Percentiles rank a stretch among this genome's conserved stretches.
phyloP scores from a whole-genome alignment of 2,113 vertebrate genomes.

The Sapayoa aenigma region DNA sequence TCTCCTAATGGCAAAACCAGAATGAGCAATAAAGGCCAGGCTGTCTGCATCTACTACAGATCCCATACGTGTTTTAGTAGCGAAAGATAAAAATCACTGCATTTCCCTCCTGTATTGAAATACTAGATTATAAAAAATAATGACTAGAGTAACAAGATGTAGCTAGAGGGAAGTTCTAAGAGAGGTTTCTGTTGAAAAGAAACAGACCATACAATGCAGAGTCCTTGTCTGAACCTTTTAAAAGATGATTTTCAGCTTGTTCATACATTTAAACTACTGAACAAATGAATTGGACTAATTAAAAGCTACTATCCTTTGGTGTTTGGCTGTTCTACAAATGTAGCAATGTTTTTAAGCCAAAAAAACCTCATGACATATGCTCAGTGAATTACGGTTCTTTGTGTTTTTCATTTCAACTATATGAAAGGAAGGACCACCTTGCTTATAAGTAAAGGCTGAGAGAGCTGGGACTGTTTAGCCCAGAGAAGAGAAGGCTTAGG shows the following conservation, averaged over 20 bases:
- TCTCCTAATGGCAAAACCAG: constrained; percentile 3
- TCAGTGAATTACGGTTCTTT: not conserved
- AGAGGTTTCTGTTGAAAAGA: constrained; percentile 21
- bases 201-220: not conserved
- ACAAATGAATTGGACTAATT: constrained; percentile 32
- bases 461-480: not conserved
- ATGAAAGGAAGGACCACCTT: not conserved
- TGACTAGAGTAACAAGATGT: not conserved
- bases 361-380: not conserved
- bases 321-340: not conserved
- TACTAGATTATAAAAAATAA: constrained; percentile 48
- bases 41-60: not conserved
- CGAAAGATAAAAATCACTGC: not conserved
- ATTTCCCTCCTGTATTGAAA: constrained; percentile 22
- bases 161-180: not conserved
- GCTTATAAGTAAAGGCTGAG: not conserved
- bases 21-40: not conserved
- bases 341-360: not conserved
- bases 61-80: constrained; percentile 18
- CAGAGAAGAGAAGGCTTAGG: not conserved
- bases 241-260: constrained; percentile 42
- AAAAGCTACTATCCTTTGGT: not conserved
- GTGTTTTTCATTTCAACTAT: not conserved
- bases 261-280: not conserved
- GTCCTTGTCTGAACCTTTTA: constrained; percentile 37